These are phyloP conservation scores for Momotus momota DNA, from an alignment of 2,797 vertebrate genomes.

Conservation along the genomic window DNA sequence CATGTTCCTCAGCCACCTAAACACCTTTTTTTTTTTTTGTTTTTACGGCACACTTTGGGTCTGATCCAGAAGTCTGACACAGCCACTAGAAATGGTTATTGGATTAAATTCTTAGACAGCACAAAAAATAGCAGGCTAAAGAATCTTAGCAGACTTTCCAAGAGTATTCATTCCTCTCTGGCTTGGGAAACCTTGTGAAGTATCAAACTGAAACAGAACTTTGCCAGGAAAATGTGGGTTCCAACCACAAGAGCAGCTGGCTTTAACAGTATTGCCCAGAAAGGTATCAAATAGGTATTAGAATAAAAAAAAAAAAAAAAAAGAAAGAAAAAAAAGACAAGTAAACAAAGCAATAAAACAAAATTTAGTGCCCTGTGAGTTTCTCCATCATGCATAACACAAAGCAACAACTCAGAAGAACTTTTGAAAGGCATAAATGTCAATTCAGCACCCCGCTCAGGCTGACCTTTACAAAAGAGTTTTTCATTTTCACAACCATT, in stretches of 20 bases:
- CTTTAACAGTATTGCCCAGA: not conserved
- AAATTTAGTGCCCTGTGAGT: not conserved
- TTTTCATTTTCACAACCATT: conserved; percentile 29
- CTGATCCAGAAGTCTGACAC: conserved; percentile 50
- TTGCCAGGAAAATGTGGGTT: conserved; percentile 32
- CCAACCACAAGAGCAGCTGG: conserved; percentile 16
- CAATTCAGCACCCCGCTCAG: conserved; percentile 15
- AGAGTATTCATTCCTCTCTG: conserved; percentile 46
- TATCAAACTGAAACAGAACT: conserved; percentile 28
- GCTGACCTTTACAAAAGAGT: conserved; percentile 31
- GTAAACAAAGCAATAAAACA: not conserved
- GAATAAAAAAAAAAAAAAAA: not conserved
- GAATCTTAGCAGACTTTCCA: conserved; percentile 53
- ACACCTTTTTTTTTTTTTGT: not conserved
- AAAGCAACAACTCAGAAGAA: conserved; percentile 17
- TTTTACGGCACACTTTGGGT: not conserved
- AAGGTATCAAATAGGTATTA: conserved; percentile 5
- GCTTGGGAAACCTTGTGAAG: conserved; percentile 39
- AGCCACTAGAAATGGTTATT: conserved; percentile 55
- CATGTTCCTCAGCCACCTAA: not conserved
- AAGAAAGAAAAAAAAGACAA: not conserved
- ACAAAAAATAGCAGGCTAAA: conserved; percentile 57
- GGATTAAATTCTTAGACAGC: conserved; percentile 68
- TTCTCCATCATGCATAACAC: not conserved
- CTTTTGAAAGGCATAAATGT: conserved; percentile 57